Evolutionary conservation across 2,888 invertebrate genomes (phyloP).

Genomic region (Drosophila flavopinicola): DNA sequence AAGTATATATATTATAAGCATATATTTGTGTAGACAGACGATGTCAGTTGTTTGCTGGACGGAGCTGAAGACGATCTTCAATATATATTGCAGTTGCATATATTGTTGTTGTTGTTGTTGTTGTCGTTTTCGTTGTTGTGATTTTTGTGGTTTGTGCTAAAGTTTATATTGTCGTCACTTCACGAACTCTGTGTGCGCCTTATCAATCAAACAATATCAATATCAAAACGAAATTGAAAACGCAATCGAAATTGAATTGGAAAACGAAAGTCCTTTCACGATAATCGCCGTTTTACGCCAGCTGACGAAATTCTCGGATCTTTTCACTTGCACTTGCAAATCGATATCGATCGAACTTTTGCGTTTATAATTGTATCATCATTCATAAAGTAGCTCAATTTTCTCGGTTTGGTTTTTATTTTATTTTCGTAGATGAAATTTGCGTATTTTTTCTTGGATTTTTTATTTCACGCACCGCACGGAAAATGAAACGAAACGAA

Average conservation of each 20-base stretch:
- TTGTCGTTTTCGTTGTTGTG: constrained; percentile 16
- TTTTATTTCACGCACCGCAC: constrained; percentile 21
- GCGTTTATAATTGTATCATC: constrained; percentile 29
- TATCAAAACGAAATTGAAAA: constrained; percentile 3
- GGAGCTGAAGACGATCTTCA: constrained; percentile 34
- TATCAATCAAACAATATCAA: constrained; percentile 25
- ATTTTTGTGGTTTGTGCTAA: constrained; percentile 44
- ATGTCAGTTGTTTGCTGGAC: constrained; percentile 71
- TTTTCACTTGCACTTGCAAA: constrained; percentile 31
- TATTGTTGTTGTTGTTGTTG: constrained; percentile 28
- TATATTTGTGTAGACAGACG: constrained; percentile 61
- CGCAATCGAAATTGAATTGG: neutral
- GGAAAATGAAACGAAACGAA: constrained; percentile 14
- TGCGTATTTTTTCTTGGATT: neutral
- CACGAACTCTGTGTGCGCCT: too few species aligned
- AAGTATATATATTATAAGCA: constrained; percentile 39
- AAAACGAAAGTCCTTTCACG: constrained; percentile 66
- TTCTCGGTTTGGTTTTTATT: constrained; percentile 11
- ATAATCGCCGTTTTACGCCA: constrained; percentile 11
- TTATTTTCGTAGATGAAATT: constrained; percentile 5
- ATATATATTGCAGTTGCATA: constrained; percentile 36
- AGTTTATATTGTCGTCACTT: constrained; percentile 37
- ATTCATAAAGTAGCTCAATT: constrained; percentile 31
- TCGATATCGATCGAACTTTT: constrained; percentile 13
- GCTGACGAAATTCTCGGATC: constrained; percentile 35